Evolutionary conservation across 2,797 vertebrate genomes (phyloP), one percentile per base, ranked within the genome.

Genomic region (Phalanger gymnotis): DNA sequence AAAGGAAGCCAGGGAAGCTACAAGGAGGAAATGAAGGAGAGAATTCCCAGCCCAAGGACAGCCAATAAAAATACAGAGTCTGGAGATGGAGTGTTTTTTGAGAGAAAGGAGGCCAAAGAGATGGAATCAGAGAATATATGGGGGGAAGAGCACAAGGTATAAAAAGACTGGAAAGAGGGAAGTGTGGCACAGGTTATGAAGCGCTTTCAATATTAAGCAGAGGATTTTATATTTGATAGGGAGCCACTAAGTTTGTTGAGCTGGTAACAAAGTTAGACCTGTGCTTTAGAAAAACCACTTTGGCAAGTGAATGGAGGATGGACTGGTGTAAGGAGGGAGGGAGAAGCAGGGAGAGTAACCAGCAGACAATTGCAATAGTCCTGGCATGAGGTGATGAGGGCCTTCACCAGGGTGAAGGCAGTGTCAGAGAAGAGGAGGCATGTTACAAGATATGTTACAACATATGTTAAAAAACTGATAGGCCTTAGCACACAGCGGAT

Each of bases 351-450:
- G 66, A 25, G 16, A 25, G 2, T 2, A 73, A 73, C 7, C 5
- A 40, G n/a, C 6, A 81, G 19, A 81, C 19, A 22, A 47, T 22
- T 81, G n/a, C 19, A 81, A 81, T 19, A 40, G 34, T n/a, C 5
- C n/a, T 73, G n/a, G 66, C n/a, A 73, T 81, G n/a, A 81, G n/a
- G n/a, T 81, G n/a, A 81, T 81, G n/a, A 81, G n/a, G 66, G n/a
- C 6, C n/a, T 81, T 40, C n/a, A 10, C 11, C 0, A 47, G 66
- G 6, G n/a, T 22, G 6, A 19, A 19, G n/a, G 19, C 19, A 81
- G n/a, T 81, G n/a, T 10, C n/a, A 81, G 19, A 81, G 66, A 81
- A 47, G n/a, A 73, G 66, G 66, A 73, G n/a, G 19, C 2, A 25
- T 81, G 22, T 81, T 81, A 47, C 9, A 0, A 25, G n/a, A n/a